These are phyloP conservation scores for Channallabes apus DNA, from an alignment of 2,797 vertebrate genomes.

Conservation along the genomic window DNA sequence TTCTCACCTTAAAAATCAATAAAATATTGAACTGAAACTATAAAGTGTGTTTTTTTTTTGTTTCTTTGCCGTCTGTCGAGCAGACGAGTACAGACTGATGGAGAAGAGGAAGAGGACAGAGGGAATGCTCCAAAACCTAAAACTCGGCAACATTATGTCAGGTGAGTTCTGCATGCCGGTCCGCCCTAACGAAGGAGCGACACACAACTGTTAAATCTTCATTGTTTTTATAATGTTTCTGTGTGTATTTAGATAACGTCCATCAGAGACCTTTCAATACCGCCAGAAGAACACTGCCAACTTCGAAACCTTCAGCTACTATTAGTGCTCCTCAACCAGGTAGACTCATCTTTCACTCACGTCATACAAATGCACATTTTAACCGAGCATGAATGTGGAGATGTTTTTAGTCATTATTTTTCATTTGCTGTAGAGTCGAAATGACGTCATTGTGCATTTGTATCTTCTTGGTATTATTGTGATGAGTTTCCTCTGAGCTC, in stretches of 20 bases:
- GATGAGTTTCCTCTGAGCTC: not conserved
- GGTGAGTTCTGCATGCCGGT: constrained; percentile 64
- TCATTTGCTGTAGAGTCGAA: no score
- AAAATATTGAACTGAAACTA: not conserved
- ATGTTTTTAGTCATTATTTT: not conserved
- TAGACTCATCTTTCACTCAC: constrained; percentile 53
- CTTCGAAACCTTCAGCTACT: constrained; percentile 55
- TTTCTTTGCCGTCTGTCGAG: not conserved
- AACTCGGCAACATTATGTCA: constrained; percentile 74
- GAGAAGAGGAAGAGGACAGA: constrained; percentile 88
- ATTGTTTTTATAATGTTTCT: not conserved
- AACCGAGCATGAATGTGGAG: not conserved
- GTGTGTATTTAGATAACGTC: constrained; percentile 37
- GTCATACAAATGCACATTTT: no score
- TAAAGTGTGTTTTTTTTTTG: no score
- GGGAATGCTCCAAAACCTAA: constrained; percentile 83
- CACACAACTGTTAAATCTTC: not conserved
- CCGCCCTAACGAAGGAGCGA: not conserved
- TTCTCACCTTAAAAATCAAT: not conserved
- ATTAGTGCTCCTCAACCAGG: constrained; percentile 56
- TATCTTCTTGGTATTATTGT: not conserved
- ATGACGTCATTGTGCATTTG: not conserved
- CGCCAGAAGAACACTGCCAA: constrained; percentile 57
- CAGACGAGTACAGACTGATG: constrained; percentile 84
- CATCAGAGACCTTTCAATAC: constrained; percentile 62